A percentile compares a stretch with the other conserved stretches of the same genome.
Evolutionary conservation across 2,113 vertebrate species (phyloP).

Genomic region (Felis chaus): DNA sequence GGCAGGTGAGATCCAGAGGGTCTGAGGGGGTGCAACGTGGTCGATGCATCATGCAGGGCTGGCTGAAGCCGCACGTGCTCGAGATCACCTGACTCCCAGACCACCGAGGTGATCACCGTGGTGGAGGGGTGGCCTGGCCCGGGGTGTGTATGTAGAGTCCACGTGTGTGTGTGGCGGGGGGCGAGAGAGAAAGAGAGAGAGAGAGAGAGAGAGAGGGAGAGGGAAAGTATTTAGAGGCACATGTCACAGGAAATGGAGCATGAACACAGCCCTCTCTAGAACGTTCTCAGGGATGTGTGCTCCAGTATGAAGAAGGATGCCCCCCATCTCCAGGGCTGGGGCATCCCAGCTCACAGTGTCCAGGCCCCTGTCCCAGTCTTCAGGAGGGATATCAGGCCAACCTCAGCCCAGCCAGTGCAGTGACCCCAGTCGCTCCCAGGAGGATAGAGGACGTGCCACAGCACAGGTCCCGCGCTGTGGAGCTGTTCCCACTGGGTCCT

Average conservation of each 20-base stretch:
- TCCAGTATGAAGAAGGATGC: neutral
- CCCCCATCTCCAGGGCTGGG: neutral
- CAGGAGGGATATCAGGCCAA: neutral
- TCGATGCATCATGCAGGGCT: fast-evolving
- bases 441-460: neutral
- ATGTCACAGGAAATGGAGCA: neutral
- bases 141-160: neutral
- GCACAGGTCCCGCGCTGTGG: neutral
- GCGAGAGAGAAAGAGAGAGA: no score
- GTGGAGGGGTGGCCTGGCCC: neutral
- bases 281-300: neutral
- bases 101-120: neutral
- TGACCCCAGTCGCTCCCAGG: neutral
- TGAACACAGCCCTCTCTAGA: neutral
- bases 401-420: neutral
- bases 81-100: neutral
- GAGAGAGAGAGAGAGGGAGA: no score
- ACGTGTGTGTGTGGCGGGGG: neutral
- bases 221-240: neutral
- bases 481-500: neutral
- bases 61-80: neutral
- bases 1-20: neutral
- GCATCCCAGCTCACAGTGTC: neutral
- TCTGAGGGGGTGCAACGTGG: neutral
- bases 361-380: neutral